phyloP scores from a whole-genome alignment of 2,113 vertebrate genomes.

The Salvelinus fontinalis region DNA sequence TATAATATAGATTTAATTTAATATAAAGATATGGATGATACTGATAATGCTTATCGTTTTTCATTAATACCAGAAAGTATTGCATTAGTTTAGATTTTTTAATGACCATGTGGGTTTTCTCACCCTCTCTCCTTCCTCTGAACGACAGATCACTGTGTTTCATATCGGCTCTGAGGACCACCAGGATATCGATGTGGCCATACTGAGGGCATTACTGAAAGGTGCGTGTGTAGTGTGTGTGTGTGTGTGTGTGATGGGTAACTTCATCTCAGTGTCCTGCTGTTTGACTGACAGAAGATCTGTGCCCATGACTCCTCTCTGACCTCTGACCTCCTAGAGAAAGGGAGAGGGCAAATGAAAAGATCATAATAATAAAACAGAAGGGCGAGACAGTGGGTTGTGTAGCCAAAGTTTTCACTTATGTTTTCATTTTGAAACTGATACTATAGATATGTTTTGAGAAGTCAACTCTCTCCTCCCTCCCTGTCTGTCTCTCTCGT shows the following conservation, averaged over 20 bases:
- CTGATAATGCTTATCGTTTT: too few species aligned
- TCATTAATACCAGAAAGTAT: neutral
- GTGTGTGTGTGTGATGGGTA: conserved; percentile 40
- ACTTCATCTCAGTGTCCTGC: conserved; percentile 15
- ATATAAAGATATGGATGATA: too few species aligned
- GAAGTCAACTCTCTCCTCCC: neutral
- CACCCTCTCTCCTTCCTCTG: conserved; percentile 21
- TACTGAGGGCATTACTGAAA: conserved; percentile 94
- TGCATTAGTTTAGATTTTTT: neutral
- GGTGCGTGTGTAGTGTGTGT: conserved; percentile 36
- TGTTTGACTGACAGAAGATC: neutral
- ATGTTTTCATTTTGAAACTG: neutral
- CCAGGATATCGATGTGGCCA: conserved; percentile 97
- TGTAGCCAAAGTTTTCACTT: too few species aligned
- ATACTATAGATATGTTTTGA: neutral
- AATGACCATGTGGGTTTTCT: neutral
- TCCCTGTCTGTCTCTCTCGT: neutral
- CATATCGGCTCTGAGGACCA: conserved; percentile 96
- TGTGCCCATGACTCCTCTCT: neutral
- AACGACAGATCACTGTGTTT: conserved; percentile 94
- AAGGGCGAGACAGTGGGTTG: neutral
- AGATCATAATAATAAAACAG: neutral
- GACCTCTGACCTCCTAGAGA: neutral
- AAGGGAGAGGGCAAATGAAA: neutral
- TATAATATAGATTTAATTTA: too few species aligned